phyloP scores from a whole-genome alignment of 2,797 vertebrate species.

The Lycodopsis pacificus region DNA sequence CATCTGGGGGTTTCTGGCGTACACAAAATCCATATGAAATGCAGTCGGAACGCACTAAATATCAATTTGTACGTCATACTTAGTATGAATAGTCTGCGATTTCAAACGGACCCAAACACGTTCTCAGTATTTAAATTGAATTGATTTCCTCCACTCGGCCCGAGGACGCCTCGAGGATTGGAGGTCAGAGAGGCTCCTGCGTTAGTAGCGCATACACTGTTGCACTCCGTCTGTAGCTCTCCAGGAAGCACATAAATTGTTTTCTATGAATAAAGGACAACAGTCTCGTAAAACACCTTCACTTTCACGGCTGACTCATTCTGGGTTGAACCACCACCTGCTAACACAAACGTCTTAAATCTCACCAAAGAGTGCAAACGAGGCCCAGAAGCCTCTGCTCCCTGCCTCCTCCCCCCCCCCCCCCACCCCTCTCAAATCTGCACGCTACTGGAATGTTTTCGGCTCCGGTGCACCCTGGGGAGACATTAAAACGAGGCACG shows the following conservation, averaged over 20 bases:
- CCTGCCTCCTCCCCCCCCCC: constrained; percentile 9
- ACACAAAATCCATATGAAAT: background rate
- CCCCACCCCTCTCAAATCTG: constrained; percentile 29
- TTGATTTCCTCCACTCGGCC: background rate
- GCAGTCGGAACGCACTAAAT: background rate
- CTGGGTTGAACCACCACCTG: constrained; percentile 38
- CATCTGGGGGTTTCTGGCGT: background rate
- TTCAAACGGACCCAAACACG: background rate
- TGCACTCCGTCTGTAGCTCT: background rate
- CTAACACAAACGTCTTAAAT: background rate
- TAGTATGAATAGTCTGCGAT: background rate
- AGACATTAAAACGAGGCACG: constrained; percentile 53
- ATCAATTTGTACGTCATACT: background rate
- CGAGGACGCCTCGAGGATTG: too few relatives aligned
- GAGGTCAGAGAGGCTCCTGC: background rate
- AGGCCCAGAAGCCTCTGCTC: constrained; percentile 1
- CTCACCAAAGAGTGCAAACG: constrained; percentile 6
- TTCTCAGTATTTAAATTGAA: background rate
- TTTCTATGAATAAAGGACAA: constrained; percentile 35
- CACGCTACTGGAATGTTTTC: constrained; percentile 71
- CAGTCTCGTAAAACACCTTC: constrained; percentile 33
- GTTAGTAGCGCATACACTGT: background rate
- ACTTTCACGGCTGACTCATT: constrained; percentile 21
- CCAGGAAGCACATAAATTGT: constrained; percentile 31
- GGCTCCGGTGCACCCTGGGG: constrained; percentile 57